These are phyloP conservation scores for Crioceris asparagi DNA, from an alignment of 2,888 invertebrate species.

Conservation along the genomic window DNA sequence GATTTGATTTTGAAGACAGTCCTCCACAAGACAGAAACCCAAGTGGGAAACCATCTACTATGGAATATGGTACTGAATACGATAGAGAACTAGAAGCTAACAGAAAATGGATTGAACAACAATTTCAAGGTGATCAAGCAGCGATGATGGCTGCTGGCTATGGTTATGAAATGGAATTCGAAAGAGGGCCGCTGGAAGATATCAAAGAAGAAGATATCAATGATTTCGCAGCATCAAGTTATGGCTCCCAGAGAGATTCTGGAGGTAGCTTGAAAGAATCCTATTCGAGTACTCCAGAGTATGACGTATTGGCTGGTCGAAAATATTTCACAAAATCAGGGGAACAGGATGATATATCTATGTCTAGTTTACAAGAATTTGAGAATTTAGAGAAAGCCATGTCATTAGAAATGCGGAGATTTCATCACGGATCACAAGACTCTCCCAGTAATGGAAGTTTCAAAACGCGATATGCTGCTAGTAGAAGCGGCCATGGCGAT, in stretches of 20 bases:
- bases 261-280: conserved; percentile 82
- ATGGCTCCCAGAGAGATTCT: conserved; percentile 67
- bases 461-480: conserved; percentile 57
- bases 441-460: conserved; percentile 74
- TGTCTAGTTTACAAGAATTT: conserved; percentile 89
- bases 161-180: conserved; percentile 67
- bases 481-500: conserved; percentile 68
- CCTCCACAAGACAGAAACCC: conserved; percentile 37
- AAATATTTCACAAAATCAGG: conserved; percentile 69
- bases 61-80: conserved; percentile 37
- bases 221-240: conserved; percentile 62
- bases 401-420: conserved; percentile 64
- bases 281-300: conserved; percentile 85
- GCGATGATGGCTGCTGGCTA: conserved; percentile 50
- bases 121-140: conserved; percentile 62
- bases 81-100: conserved; percentile 59
- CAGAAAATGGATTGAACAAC: conserved; percentile 85
- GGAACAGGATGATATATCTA: conserved; percentile 87
- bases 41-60: conserved; percentile 32
- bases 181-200: conserved; percentile 76
- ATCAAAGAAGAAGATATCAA: conserved; percentile 88
- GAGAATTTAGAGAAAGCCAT: conserved; percentile 83
- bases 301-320: conserved; percentile 73
- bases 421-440: conserved; percentile 65
- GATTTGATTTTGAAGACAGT: conserved; percentile 61